Conservation (phyloP, 2,888 invertebrate species). For the Pilophorus perplexus region DNA sequence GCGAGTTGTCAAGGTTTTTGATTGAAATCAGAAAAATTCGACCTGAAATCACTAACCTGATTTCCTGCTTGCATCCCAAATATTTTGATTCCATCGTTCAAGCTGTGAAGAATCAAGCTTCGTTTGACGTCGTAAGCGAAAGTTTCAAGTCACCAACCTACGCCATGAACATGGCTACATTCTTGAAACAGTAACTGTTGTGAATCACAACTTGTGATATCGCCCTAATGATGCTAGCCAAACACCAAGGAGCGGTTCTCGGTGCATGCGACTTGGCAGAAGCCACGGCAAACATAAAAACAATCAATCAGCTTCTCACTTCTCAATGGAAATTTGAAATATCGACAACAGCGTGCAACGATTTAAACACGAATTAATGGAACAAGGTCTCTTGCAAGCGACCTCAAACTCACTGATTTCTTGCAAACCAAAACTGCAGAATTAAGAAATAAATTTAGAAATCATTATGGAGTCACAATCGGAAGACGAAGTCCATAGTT, state of each 20-base stretch:
- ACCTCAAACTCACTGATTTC: too few relatives aligned
- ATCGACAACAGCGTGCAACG: neutral
- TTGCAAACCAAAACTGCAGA: too few relatives aligned
- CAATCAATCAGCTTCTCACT: neutral
- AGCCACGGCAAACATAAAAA: neutral
- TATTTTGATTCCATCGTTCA: neutral
- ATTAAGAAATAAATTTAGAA: too few relatives aligned
- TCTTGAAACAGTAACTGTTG: neutral
- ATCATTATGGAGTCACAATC: too few relatives aligned
- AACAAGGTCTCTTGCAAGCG: too few relatives aligned
- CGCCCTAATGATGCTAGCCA: neutral
- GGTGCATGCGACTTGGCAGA: neutral
- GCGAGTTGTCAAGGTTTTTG: neutral
- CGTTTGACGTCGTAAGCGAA: neutral
- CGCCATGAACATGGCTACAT: conserved; percentile 4
- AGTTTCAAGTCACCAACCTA: neutral
- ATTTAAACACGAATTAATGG: too few relatives aligned
- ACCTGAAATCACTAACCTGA: neutral
- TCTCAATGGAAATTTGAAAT: neutral
- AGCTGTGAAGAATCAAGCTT: neutral
- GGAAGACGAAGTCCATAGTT: too few relatives aligned
- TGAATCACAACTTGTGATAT: too few relatives aligned
- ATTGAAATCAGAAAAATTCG: conserved; percentile 1
- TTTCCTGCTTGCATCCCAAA: conserved; percentile 6
- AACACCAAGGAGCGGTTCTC: neutral